Base-by-base conservation (phyloP, 2,797 vertebrate species). In the Taeniopygia guttata region DNA sequence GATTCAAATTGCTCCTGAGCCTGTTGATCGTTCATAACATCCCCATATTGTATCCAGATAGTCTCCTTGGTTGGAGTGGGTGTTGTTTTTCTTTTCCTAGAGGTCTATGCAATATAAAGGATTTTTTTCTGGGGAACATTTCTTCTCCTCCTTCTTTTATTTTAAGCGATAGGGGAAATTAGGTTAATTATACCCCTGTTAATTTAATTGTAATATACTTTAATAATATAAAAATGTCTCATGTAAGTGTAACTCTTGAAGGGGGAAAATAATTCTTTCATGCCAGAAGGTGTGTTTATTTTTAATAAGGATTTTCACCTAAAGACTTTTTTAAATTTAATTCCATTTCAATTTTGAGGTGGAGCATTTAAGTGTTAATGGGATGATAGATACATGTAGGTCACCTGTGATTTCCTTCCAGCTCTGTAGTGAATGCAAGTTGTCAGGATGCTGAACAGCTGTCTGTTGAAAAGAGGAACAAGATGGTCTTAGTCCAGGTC, bases 121-220 rank as follows among this genome's bases (percentile, higher is more conserved):
- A 32, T 40, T 89, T 88, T 87, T 93, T 93, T 85, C 89, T 84
- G 56, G 58, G 79, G 83, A 91, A 68, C 36, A 7, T 88, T 90
- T 93, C 59, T 90, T 87, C 48, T 84, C 59, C 40, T 81, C 42
- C 56, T 94, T 52, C 76, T 40, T 96, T 93, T 93, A 89, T 93
- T 86, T 91, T 87, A 95, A 94, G 63, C 1, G 6, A 79, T 90
- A 36, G 49, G 56, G 83, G 67, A 94, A 95, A 96, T 90, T 75
- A 92, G 91, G 91, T 90, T 96, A 96, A 96, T 95, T 95, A 88
- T 87, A 93, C 93, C 89, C 89, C 42, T 77, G 84, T 80, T 87
- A 83, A 82, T 92, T 84, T 77, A 92, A 83, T 87, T 91, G 80
- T 95, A 68, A 52, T 93, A 52, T 73, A 78, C 42, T 83, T 86